These are phyloP conservation scores for Toxotes jaculatrix DNA, from an alignment of 2,113 vertebrate species.

Conservation along the genomic window DNA sequence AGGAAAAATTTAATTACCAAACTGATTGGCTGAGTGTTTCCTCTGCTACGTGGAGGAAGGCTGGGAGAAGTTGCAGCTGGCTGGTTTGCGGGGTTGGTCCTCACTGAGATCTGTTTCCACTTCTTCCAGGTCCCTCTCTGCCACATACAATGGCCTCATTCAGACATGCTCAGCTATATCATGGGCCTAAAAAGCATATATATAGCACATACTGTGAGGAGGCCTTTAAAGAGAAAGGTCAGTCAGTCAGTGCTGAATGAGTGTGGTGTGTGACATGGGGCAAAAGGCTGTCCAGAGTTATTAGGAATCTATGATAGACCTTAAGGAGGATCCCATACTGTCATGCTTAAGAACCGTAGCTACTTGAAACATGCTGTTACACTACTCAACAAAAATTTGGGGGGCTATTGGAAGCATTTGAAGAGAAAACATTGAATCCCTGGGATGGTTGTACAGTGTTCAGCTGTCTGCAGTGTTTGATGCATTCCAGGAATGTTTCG, in stretches of 20 bases:
- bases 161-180: constrained; percentile 49
- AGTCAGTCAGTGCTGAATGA: constrained; percentile 40
- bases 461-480: background rate
- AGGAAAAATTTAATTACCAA: constrained; percentile 42
- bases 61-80: constrained; percentile 58
- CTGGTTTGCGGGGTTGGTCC: constrained; percentile 29
- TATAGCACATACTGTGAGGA: constrained; percentile 35
- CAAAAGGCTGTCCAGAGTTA: background rate
- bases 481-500: background rate
- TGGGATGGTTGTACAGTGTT: background rate
- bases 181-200: constrained; percentile 27
- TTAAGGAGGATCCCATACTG: background rate
- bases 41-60: constrained; percentile 47
- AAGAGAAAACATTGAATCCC: background rate
- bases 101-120: constrained; percentile 55
- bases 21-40: constrained; percentile 47
- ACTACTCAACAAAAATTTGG: background rate
- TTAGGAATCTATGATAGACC: constrained; percentile 5
- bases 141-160: constrained; percentile 78
- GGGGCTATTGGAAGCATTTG: background rate
- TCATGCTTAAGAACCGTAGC: background rate
- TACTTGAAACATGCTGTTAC: background rate
- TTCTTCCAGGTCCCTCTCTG: constrained; percentile 48
- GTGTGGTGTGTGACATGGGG: constrained; percentile 30
- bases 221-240: constrained; percentile 15